These are phyloP conservation scores for Hemicordylus capensis DNA, from an alignment of 2,113 vertebrate species.

Conservation along the genomic window DNA sequence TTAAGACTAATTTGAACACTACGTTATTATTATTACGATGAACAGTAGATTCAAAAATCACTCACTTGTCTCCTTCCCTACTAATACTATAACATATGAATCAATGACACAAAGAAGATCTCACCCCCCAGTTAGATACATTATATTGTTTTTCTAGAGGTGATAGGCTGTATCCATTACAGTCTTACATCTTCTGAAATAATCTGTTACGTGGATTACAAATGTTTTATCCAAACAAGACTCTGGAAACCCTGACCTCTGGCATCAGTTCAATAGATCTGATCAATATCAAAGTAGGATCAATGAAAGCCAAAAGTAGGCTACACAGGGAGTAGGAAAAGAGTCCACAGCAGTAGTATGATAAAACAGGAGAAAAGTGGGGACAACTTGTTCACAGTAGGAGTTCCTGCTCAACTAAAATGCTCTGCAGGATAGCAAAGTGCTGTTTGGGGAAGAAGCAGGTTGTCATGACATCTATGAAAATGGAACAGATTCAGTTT, in stretches of 20 bases:
- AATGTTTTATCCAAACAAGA: not conserved
- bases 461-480: not conserved
- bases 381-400: not conserved
- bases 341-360: not conserved
- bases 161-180: not conserved
- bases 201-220: not conserved
- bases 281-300: not conserved
- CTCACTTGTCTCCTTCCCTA: not conserved
- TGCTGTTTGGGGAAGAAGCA: too few species aligned
- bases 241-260: not conserved
- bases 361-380: not conserved
- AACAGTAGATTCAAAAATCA: not conserved
- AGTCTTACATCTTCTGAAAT: not conserved
- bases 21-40: conserved; percentile 21
- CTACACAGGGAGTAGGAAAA: not conserved
- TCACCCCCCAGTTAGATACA: not conserved
- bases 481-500: not conserved
- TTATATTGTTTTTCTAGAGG: not conserved
- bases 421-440: not conserved
- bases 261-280: not conserved
- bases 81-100: not conserved
- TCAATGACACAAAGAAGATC: not conserved
- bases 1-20: conserved; percentile 18
- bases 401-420: not conserved
- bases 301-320: not conserved